Base-by-base conservation (phyloP, 2,113 vertebrate species). In the Melanerpes aurifrons region DNA sequence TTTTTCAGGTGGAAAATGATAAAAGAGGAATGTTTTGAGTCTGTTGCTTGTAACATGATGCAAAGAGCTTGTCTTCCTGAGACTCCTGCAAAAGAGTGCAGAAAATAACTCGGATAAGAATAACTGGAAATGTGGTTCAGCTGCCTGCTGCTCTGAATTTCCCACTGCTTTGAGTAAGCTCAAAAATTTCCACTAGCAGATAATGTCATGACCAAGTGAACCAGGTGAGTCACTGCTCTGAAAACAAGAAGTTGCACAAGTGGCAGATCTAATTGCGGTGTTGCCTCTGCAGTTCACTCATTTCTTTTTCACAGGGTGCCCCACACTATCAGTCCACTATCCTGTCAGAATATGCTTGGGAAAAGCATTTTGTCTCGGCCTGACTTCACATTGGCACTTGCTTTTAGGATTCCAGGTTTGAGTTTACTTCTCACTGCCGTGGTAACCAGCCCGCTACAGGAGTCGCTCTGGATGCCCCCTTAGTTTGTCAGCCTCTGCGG, bases 171-270 rank as follows among this genome's bases (percentile, higher is more conserved):
- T 84, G 80, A 95, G 70, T 93, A 86, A 96, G 75, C 66, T 70
- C 26, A 56, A 59, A 74, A 75, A 24, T 26, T 78, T 82, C 63
- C 69, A 32, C 57, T 18, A 13, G 8, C 7, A 8, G 85, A 18
- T 47, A 43, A 82, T 29, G 76, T 50, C 58, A 20, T 83, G 94
- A 59, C 21, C 81, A 94, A 16, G 1, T 1, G 69, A 70, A 15
- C 48, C 70, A 91, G 83, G 83, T 94, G 95, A 96, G 74, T 96
- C 96, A 96, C 3, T 4, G 80, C 81, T 64, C 28, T 5, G 1
- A 47, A 69, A 92, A 92, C 71, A 50, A 78, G 26, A 37, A 22
- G 5, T 45, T 68, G 75, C 82, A 10, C 61, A 79, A 90, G 61
- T 10, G 50, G 26, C 37, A 24, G 70, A 85, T 95, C 89, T 90